phyloP scores from a whole-genome alignment of 2,113 vertebrate species.

The Microtus pennsylvanicus region DNA sequence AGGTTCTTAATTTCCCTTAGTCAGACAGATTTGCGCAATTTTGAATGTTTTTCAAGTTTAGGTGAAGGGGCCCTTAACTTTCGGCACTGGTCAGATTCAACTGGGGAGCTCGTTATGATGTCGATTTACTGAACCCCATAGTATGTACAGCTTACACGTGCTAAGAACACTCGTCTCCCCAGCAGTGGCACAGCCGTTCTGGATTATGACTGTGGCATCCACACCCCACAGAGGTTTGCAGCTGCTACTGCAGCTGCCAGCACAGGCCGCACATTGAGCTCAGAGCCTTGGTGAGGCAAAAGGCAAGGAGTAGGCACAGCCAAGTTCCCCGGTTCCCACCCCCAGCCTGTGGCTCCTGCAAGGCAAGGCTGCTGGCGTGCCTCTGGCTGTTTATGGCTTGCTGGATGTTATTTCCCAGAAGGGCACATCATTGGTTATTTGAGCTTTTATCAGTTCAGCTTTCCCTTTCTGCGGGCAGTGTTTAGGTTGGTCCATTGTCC shows the following conservation, averaged over 20 bases:
- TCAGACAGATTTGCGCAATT: background rate
- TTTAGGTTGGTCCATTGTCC: background rate
- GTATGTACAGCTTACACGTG: background rate
- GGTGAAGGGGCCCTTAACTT: background rate
- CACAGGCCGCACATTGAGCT: background rate
- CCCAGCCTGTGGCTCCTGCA: background rate
- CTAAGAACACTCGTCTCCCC: background rate
- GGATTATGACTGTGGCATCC: background rate
- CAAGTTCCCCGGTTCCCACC: background rate
- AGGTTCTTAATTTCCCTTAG: background rate
- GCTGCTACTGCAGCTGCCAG: background rate
- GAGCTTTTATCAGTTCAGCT: background rate
- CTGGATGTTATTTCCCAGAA: background rate
- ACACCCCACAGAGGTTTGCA: background rate
- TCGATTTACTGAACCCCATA: background rate
- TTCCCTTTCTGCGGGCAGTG: background rate
- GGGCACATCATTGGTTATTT: background rate
- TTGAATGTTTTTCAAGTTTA: background rate
- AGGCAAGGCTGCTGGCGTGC: fast-evolving
- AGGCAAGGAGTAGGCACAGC: background rate
- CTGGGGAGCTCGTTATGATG: background rate
- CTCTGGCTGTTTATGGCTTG: background rate
- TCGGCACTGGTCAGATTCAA: background rate
- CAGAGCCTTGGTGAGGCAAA: background rate
- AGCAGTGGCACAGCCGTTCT: background rate